Evolutionary conservation across 2,797 vertebrate species (phyloP).

Genomic region (Harpagifer antarcticus): DNA sequence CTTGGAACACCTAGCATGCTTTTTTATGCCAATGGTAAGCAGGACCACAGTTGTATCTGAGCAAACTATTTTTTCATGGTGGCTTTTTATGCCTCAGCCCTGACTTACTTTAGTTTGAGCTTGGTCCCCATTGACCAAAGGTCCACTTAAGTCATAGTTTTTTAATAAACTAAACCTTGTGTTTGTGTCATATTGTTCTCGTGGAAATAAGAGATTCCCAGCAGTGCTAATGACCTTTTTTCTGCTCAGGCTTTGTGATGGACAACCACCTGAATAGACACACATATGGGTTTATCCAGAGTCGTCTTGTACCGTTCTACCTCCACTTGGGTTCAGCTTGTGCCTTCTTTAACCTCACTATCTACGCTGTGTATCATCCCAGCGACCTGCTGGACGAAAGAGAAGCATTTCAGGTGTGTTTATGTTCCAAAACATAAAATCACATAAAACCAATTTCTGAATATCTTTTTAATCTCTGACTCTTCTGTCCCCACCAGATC

Average conservation of each 20-base stretch:
- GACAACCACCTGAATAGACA: slow-evolving; percentile 87
- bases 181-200: too few species aligned
- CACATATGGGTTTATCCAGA: slow-evolving; percentile 87
- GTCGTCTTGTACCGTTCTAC: slow-evolving; percentile 89
- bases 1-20: not conserved
- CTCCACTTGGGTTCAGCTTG: slow-evolving; percentile 87
- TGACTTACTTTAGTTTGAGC: not conserved
- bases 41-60: not conserved
- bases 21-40: not conserved
- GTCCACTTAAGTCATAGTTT: too few species aligned
- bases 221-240: slow-evolving; percentile 1
- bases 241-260: slow-evolving; percentile 86
- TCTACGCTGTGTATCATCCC: slow-evolving; percentile 87
- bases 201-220: not conserved
- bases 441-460: not conserved
- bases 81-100: not conserved
- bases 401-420: slow-evolving; percentile 83
- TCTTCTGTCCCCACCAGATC: slow-evolving; percentile 73
- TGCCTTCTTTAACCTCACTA: slow-evolving; percentile 88
- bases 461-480: not conserved
- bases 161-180: too few species aligned
- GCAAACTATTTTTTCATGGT: not conserved
- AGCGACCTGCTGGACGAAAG: slow-evolving; percentile 81
- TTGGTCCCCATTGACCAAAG: too few species aligned
- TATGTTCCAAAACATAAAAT: not conserved